A percentile compares a stretch with the other conserved stretches of the same genome.
Conservation (phyloP, 2,113 vertebrate species). For the Antechinus flavipes region DNA sequence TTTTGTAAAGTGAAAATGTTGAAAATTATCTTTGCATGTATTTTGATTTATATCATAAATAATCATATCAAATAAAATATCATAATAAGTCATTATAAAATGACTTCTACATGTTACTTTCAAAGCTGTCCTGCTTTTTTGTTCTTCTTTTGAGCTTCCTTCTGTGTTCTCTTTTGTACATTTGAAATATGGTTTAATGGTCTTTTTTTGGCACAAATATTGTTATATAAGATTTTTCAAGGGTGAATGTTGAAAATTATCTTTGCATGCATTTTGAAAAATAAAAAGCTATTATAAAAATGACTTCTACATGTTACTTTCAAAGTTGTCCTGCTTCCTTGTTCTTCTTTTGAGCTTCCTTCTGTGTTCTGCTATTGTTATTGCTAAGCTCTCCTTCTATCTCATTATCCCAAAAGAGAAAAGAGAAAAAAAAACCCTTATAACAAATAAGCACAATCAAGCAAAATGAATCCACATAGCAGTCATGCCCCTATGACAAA, state of each 20-base stretch:
- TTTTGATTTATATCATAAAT: too few species aligned
- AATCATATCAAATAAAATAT: too few species aligned
- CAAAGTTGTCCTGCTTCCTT: neutral
- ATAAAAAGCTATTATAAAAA: too few species aligned
- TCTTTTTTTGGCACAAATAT: neutral
- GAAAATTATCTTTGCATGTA: too few species aligned
- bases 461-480: neutral
- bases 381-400: neutral
- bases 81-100: too few species aligned
- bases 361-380: neutral
- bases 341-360: neutral
- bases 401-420: neutral
- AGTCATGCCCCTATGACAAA: neutral
- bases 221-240: neutral
- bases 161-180: neutral
- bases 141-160: neutral
- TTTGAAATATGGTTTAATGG: neutral
- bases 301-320: neutral
- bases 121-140: neutral
- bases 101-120: neutral
- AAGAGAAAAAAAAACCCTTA: neutral
- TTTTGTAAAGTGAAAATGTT: too few species aligned
- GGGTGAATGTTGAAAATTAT: too few species aligned
- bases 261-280: too few species aligned
- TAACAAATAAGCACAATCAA: neutral